Evolutionary conservation across 2,797 vertebrate genomes (phyloP), one percentile per base, ranked within the genome.

Genomic region (Arremon aurantiirostris): DNA sequence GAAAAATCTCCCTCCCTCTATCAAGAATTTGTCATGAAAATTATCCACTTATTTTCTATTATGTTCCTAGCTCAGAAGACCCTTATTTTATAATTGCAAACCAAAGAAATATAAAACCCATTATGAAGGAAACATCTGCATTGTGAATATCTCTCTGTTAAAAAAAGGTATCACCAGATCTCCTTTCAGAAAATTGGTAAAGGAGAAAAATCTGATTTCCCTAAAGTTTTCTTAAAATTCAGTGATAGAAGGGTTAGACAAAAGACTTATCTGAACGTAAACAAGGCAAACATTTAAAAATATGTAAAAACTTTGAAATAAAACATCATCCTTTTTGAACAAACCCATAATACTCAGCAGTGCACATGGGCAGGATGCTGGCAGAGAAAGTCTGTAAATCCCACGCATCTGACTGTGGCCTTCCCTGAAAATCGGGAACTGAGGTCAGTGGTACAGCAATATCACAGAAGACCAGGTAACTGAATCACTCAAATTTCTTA

Each of bases 401-500:
- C 60, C 27, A 26, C 0, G 0, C 23, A 35, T n/a, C 21, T 71
- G 23, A 41, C n/a, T 6, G 1, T 21, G 30, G 55, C 46, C 46
- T 49, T 37, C 14, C 41, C 26, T 41, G 60, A 52, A 85, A 66
- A 72, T 19, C 23, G 26, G 77, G 14, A 91, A 55, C 30, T 86
- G 32, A 15, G 26, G 46, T 2, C 0, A 0, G 47, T 5, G 22
- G 60, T 13, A 32, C 37, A 82, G 19, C 63, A 20, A 0, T 7
- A 39, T 30, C 71, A 87, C 24, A 71, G 53, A 34, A 64, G 5
- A 57, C 15, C 28, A 68, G 19, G 34, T 77, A 86, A 55, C 5
- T 49, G 21, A 92, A 70, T 9, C 28, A 47, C 30, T 41, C 35
- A 66, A 66, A 73, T 24, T 49, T 61, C 68, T 73, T 50, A 53